Base-by-base conservation (phyloP, 2,888 invertebrate species). In the Diarsia mendica region DNA sequence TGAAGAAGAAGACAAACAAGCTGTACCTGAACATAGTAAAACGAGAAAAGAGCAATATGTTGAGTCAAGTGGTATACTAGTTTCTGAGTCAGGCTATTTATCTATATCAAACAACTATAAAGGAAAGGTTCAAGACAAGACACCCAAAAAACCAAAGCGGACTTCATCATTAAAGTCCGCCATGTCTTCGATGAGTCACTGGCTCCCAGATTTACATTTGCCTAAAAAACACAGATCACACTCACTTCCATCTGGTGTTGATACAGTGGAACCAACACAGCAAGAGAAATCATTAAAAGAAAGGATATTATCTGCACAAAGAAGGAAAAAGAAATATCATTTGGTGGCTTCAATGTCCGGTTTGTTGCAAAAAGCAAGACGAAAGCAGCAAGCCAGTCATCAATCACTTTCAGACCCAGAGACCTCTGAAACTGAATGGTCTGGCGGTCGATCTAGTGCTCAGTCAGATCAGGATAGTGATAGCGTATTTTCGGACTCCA, bases 281-380 rank as follows among this genome's bases (percentile, higher is more conserved):
- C 94, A 96, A 92, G 94, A 96, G 92, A 93, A 95, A 93, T 82
- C 95, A 63, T 88, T 96, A 55, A 96, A 96, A 89, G 96, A 96
- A 91, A 92, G 96, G 88, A 93, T 96, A 83, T 85, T 96, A 77
- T 95, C 95, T 20, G 96, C 96, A 9, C 96, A 96, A 85, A 92
- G 96, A 88, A 97, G 98, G 89, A 98, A 98, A 94, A 98, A 98
- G 92, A 98, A 98, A 90, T 98, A 98, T 85, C 97, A 98, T 9
- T 96, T 99, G 71, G 98, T 98, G 0, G 98, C 98, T 0, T 98
- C 98, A 0, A 98, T 99, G 94, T 98, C 98, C 1, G 98, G 98
- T 39, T 97, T 99, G 80, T 95, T 99, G 86, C 98, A 98, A 92
- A 98, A 98, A 95, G 98, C 98, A 0, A 98, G 98, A 91, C 94